phyloP scores from a whole-genome alignment of 2,888 invertebrate species.

The Coleophora flavipennella region DNA sequence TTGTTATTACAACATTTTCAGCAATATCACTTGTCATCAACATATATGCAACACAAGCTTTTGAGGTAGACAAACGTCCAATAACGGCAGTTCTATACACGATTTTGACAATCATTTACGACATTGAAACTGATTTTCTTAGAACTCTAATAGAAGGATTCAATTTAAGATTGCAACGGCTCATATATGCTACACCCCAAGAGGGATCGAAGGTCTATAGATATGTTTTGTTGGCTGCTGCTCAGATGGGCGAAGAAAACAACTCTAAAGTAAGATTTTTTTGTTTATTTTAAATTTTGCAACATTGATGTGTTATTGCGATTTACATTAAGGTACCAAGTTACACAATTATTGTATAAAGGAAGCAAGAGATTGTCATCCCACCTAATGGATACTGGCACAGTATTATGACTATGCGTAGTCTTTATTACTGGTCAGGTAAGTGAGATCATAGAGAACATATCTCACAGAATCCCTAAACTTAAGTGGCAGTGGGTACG shows the following conservation, averaged over 20 bases:
- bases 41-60: slow-evolving; percentile 19
- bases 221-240: slow-evolving; percentile 32
- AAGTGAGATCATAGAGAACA: too few species aligned
- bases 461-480: too few species aligned
- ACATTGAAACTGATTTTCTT: slow-evolving; percentile 37
- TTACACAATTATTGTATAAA: too few species aligned
- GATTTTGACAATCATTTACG: slow-evolving; percentile 34
- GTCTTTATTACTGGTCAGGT: too few species aligned
- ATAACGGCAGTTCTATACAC: slow-evolving; percentile 21
- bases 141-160: slow-evolving; percentile 34
- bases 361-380: too few species aligned
- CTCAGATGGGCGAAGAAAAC: slow-evolving; percentile 38
- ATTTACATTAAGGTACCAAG: too few species aligned
- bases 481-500: too few species aligned
- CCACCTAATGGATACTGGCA: too few species aligned
- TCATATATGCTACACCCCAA: slow-evolving; percentile 20
- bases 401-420: too few species aligned
- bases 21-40: slow-evolving; percentile 27
- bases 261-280: slow-evolving; percentile 28
- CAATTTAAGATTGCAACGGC: slow-evolving; percentile 31
- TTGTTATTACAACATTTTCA: slow-evolving; percentile 14
- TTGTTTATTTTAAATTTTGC: too few species aligned
- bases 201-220: slow-evolving; percentile 36
- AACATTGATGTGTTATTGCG: too few species aligned
- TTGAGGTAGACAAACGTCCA: slow-evolving; percentile 10